Conservation (phyloP, 1,140 invertebrate genomes). For the Penaeus vannamei region DNA sequence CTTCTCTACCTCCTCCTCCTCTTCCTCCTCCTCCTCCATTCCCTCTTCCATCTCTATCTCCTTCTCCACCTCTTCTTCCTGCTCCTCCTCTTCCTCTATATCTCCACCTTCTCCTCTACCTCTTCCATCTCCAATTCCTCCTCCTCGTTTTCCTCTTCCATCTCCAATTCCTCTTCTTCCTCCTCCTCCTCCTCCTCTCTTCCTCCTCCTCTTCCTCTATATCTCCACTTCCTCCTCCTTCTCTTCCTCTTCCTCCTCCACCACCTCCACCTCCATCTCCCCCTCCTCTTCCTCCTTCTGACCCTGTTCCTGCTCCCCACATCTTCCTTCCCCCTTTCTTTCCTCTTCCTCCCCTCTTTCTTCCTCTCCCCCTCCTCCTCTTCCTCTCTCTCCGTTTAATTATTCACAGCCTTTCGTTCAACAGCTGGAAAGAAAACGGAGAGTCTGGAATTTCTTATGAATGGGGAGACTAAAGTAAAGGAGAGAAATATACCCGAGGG, state of each 20-base stretch:
- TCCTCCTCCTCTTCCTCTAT: not conserved
- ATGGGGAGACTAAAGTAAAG: not conserved
- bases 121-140: no score
- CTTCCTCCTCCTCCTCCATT: no score
- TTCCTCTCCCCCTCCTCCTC: not conserved
- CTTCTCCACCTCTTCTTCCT: no score
- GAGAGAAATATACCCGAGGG: not conserved
- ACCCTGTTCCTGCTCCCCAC: constrained; percentile 26
- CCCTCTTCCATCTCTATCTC: no score
- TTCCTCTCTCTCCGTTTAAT: not conserved
- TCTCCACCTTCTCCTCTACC: no score
- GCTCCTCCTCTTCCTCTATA: no score
- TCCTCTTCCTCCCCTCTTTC: not conserved
- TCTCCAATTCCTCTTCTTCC: not conserved
- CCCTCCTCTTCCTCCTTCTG: not conserved
- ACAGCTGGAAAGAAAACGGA: not conserved
- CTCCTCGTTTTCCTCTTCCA: not conserved
- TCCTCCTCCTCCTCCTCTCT: no score
- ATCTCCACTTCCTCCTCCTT: not conserved
- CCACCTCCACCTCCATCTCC: not conserved
- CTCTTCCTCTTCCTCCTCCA: not conserved
- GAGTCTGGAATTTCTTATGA: not conserved
- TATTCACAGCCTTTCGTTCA: constrained; percentile 6
- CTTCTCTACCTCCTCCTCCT: no score
- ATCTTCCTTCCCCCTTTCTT: not conserved